Evolutionary conservation across 2,888 invertebrate genomes (phyloP).

Genomic region (Pseudolycoriella hygida): DNA sequence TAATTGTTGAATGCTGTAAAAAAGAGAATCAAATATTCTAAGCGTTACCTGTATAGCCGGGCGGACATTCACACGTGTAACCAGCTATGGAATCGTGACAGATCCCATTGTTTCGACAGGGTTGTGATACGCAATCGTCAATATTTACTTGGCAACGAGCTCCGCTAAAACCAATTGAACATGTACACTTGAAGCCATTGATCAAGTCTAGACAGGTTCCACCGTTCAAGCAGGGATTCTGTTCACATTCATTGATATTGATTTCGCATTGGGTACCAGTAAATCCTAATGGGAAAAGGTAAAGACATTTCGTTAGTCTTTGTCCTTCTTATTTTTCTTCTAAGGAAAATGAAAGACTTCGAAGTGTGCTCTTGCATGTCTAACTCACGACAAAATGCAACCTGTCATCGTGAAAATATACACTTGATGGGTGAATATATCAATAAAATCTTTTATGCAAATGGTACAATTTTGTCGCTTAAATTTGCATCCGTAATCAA

Average conservation of each 20-base stretch:
- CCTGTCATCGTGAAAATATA: no score
- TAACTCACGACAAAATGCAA: no score
- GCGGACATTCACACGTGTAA: conserved; percentile 81
- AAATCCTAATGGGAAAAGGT: conserved; percentile 39
- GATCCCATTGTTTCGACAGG: conserved; percentile 76
- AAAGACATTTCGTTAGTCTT: no score
- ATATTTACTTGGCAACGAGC: conserved; percentile 76
- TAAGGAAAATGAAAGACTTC: no score
- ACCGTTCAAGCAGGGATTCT: conserved; percentile 71
- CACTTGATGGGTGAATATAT: no score
- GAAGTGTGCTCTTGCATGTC: no score
- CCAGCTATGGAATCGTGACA: conserved; percentile 81
- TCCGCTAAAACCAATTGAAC: conserved; percentile 74
- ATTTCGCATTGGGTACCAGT: conserved; percentile 81
- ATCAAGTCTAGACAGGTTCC: conserved; percentile 76
- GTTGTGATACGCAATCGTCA: conserved; percentile 74
- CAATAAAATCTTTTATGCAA: no score
- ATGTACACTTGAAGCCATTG: conserved; percentile 74
- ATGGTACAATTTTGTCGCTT: no score
- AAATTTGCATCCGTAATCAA: no score
- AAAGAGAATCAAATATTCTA: neutral
- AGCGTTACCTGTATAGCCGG: conserved; percentile 57
- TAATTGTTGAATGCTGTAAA: neutral
- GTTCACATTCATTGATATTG: conserved; percentile 78
- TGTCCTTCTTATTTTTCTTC: no score